phyloP scores from a whole-genome alignment of 2,888 invertebrate species.

The Trachelus troglodyta region DNA sequence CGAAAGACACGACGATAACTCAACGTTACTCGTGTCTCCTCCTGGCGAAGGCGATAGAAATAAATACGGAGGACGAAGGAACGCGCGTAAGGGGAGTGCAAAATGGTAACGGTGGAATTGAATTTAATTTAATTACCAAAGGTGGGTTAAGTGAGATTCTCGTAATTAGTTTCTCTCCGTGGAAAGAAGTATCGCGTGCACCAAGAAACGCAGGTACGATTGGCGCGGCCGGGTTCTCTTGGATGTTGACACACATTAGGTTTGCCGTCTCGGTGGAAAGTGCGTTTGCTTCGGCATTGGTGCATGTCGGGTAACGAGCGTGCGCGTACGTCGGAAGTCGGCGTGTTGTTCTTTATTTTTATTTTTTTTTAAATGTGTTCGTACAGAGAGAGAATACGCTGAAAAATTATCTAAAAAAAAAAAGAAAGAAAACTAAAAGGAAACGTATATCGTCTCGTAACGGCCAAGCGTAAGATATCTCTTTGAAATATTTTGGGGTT shows the following conservation, averaged over 20 bases:
- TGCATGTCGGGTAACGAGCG: constrained; percentile 1
- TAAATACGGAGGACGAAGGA: constrained; percentile 19
- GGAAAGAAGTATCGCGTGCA: background rate
- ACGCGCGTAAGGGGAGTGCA: constrained; percentile 30
- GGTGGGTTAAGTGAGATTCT: constrained; percentile 51
- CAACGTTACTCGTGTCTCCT: background rate
- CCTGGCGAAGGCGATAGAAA: constrained; percentile 20
- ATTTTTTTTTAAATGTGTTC: background rate
- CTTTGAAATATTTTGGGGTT: background rate
- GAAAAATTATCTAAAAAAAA: background rate
- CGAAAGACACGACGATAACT: constrained; percentile 11
- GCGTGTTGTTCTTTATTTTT: constrained; percentile 10
- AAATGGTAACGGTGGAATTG: constrained; percentile 16
- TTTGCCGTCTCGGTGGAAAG: background rate
- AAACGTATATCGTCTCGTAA: background rate
- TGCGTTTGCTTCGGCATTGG: constrained; percentile 11
- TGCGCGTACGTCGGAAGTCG: background rate
- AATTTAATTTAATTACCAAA: constrained; percentile 52
- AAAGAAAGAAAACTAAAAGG: background rate
- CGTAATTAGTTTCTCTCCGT: constrained; percentile 41
- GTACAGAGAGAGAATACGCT: background rate
- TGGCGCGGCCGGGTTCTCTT: background rate
- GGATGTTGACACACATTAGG: constrained; percentile 9
- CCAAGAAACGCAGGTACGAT: background rate
- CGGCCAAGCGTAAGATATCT: background rate